Conservation (phyloP, 1,140 invertebrate genomes). For the Euura lappo region DNA sequence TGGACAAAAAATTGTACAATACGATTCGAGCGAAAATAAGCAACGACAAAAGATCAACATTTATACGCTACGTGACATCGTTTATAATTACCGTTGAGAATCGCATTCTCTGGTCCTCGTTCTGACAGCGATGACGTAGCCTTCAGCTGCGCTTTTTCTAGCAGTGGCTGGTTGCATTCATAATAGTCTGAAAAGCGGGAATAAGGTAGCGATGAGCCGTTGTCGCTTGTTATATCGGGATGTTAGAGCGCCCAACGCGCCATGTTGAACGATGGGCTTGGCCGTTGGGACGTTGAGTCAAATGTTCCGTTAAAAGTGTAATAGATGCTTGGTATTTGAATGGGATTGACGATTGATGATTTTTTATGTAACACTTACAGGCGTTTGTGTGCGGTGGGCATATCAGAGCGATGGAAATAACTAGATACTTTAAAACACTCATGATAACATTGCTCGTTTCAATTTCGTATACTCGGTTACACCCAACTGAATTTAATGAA, state of each 20-base stretch:
- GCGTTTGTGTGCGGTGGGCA: conserved; percentile 30
- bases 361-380: conserved; percentile 42
- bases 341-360: not conserved
- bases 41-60: too few species aligned
- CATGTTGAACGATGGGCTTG: conserved; percentile 50
- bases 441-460: conserved; percentile 44
- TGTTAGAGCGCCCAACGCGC: conserved; percentile 23
- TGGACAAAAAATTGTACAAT: not conserved
- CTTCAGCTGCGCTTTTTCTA: conserved; percentile 73
- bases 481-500: not conserved
- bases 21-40: not conserved
- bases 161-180: conserved; percentile 81
- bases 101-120: conserved; percentile 81
- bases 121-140: conserved; percentile 81
- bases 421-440: conserved; percentile 37
- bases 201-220: not conserved
- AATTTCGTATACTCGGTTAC: not conserved
- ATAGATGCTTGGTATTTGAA: too few species aligned
- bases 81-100: conserved; percentile 72
- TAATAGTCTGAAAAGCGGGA: conserved; percentile 62
- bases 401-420: conserved; percentile 34
- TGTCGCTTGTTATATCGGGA: not conserved
- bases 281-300: conserved; percentile 30
- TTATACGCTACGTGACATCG: not conserved
- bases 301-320: conserved; percentile 31